Base-by-base conservation (phyloP, 2,113 vertebrate genomes). In the Polypterus senegalus region DNA sequence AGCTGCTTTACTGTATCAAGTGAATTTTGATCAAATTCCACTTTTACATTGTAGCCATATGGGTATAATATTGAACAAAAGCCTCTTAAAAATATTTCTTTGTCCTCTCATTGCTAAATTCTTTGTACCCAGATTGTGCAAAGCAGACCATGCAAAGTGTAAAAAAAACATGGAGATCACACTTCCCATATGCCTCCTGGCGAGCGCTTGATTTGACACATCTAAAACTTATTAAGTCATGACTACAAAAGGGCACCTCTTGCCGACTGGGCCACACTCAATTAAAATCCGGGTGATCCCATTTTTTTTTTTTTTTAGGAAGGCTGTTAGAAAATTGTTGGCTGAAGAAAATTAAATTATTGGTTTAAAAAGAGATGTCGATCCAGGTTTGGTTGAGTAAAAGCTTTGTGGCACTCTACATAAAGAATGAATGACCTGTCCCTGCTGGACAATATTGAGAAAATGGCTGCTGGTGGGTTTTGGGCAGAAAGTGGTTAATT, bases 121-220 rank as follows among this genome's bases (percentile, higher is more conserved):
- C 45, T 52, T 62, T 52, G 48, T 45, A 58, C 47, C 46, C 57
- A 63, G 48, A 48, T 7, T 53, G 65, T 62, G 61, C 69, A 7
- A 65, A 70, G 58, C 65, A 69, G 59, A 46, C 59, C 49, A 48
- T 62, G 69, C 63, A 48, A 68, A 65, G 59, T 58, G 52, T 68
- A 71, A 65, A 69, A 74, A 77, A 11, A 27, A 27, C 27, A 67
- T 65, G 70, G 71, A 74, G 72, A 77, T 76, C 76, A 74, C 71
- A 72, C 71, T 76, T 73, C 67, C 71, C 63, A 74, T 68, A 71
- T 66, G 62, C 71, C 71, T 76, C 71, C 67, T 63, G 70, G 68
- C 60, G 64, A 72, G 75, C 65, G 71, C 71, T 75, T 73, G 69
- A 74, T 79, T 74, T 65, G 66, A 67, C 63, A 70, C 71, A 71